Evolutionary conservation across 2,888 invertebrate species (phyloP).

Genomic region (Halictus ligatus): DNA sequence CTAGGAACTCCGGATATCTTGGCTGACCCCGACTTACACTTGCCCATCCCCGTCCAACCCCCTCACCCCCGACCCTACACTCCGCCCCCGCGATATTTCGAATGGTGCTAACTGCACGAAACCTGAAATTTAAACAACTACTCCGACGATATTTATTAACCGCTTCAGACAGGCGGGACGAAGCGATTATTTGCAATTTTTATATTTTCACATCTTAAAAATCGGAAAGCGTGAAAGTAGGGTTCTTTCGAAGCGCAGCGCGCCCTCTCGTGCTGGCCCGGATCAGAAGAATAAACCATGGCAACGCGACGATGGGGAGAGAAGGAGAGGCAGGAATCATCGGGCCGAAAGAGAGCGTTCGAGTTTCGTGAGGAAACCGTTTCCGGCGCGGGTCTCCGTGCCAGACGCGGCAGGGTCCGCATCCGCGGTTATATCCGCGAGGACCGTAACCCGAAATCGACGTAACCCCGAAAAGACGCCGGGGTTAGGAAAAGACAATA

Average conservation of each 20-base stretch:
- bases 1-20: conserved; percentile 9
- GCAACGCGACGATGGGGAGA: conserved; percentile 12
- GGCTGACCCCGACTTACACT: conserved; percentile 3
- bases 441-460: conserved; percentile 65
- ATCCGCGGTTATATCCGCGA: conserved; percentile 39
- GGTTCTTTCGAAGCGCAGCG: no score
- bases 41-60: not conserved
- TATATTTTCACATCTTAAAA: no score
- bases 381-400: conserved; percentile 39
- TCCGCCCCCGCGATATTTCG: not conserved
- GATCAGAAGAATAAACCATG: conserved; percentile 3
- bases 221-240: no score
- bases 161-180: no score
- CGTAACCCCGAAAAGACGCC: conserved; percentile 49
- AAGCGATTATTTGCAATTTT: no score
- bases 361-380: conserved; percentile 36
- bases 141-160: not conserved
- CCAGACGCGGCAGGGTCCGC: conserved; percentile 40
- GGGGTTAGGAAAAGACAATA: conserved; percentile 73
- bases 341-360: conserved; percentile 12
- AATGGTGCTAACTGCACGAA: not conserved
- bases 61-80: not conserved
- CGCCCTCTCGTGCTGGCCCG: not conserved
- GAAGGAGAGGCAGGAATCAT: not conserved
- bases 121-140: not conserved